Percentiles rank a stretch among this genome's conserved stretches.
These are phyloP conservation scores for Sceloporus undulatus DNA, from an alignment of 2,113 vertebrate species.

Conservation along the genomic window DNA sequence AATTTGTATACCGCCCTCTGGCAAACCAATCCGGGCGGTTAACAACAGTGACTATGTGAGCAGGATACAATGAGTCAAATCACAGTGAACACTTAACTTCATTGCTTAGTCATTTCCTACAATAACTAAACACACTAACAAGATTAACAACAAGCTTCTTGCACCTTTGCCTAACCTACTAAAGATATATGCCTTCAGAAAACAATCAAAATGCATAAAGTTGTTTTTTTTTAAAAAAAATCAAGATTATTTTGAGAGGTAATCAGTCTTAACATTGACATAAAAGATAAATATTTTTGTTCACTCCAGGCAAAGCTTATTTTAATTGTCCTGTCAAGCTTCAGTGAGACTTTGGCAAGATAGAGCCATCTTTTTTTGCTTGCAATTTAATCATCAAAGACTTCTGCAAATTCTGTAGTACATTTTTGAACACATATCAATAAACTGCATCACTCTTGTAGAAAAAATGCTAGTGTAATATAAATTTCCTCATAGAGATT, in stretches of 20 bases:
- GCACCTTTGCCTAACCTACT: slow-evolving; percentile 23
- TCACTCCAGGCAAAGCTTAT: slow-evolving; percentile 54
- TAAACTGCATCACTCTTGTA: slow-evolving; percentile 51
- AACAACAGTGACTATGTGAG: background rate
- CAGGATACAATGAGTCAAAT: background rate
- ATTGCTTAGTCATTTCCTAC: background rate
- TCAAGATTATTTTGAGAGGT: slow-evolving; percentile 48
- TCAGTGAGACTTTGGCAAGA: slow-evolving; percentile 32
- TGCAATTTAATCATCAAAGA: slow-evolving; percentile 50
- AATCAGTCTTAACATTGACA: slow-evolving; percentile 57
- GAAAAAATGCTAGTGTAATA: slow-evolving; percentile 10
- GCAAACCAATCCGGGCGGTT: no score
- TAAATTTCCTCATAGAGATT: background rate
- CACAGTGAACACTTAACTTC: background rate
- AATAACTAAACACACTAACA: background rate
- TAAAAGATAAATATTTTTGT: slow-evolving; percentile 49
- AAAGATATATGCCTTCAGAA: background rate
- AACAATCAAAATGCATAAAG: slow-evolving; percentile 15
- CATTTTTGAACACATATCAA: slow-evolving; percentile 47
- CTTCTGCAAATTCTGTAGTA: slow-evolving; percentile 40
- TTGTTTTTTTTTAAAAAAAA: slow-evolving; percentile 44
- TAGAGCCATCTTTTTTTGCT: slow-evolving; percentile 27
- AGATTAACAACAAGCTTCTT: background rate
- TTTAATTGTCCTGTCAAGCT: slow-evolving; percentile 54
- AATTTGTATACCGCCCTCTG: no score